Percentiles rank a stretch among this genome's conserved stretches.
These are phyloP conservation scores for Melanotaenia boesemani DNA, from an alignment of 2,797 vertebrate species.

Conservation along the genomic window DNA sequence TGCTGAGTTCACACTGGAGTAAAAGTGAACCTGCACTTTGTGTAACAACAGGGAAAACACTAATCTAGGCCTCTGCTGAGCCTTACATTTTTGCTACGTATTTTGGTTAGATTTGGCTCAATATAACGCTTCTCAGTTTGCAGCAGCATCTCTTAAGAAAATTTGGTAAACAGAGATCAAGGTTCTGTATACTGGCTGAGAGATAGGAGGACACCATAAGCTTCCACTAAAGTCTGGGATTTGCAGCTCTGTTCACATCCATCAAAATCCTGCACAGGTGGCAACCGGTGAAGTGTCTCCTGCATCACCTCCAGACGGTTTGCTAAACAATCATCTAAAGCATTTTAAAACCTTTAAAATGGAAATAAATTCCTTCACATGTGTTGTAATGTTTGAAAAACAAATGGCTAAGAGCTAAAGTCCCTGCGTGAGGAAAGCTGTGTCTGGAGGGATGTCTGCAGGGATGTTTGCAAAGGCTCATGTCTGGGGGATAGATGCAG, in stretches of 20 bases:
- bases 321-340: slow-evolving; percentile 29
- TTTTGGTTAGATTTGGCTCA: slow-evolving; percentile 1
- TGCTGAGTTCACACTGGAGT: neutral
- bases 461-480: slow-evolving; percentile 38
- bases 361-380: slow-evolving; percentile 24
- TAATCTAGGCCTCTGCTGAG: slow-evolving; percentile 1
- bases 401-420: slow-evolving; percentile 23
- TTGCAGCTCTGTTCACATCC: slow-evolving; percentile 36
- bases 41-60: neutral
- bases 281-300: neutral
- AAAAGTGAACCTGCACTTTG: neutral
- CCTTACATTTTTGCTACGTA: neutral
- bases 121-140: slow-evolving; percentile 6
- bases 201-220: slow-evolving; percentile 13
- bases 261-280: too few relatives aligned
- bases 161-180: slow-evolving; percentile 41
- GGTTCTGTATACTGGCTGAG: slow-evolving; percentile 10
- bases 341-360: slow-evolving; percentile 34
- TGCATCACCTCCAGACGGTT: slow-evolving; percentile 28
- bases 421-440: slow-evolving; percentile 18
- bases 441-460: slow-evolving; percentile 24
- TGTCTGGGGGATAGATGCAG: neutral
- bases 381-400: slow-evolving; percentile 39
- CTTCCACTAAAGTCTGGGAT: slow-evolving; percentile 14
- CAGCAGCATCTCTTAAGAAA: slow-evolving; percentile 19